Conservation (phyloP, 2,888 invertebrate species). For the Hermaeophaga mercurialis region DNA sequence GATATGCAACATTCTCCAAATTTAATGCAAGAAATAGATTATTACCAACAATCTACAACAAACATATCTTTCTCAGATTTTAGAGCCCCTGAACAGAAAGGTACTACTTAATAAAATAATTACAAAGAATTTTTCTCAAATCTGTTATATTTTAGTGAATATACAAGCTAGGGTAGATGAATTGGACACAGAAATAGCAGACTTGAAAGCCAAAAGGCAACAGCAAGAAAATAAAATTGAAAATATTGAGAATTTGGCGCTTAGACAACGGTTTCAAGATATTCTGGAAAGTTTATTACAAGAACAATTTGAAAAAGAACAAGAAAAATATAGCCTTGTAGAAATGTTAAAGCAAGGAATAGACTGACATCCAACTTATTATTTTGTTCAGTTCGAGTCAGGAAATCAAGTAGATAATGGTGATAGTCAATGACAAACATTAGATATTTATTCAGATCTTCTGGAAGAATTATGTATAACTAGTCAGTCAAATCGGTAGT, state of each 20-base stretch:
- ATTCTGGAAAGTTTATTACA: slow-evolving; percentile 78
- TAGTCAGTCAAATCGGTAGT: not conserved
- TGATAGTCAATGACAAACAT: slow-evolving; percentile 6
- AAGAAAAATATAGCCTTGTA: slow-evolving; percentile 61
- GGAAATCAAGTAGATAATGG: slow-evolving; percentile 2
- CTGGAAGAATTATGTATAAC: slow-evolving; percentile 7
- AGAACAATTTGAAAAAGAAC: slow-evolving; percentile 79
- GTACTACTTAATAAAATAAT: slow-evolving; percentile 31
- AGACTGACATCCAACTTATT: slow-evolving; percentile 31
- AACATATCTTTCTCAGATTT: slow-evolving; percentile 46
- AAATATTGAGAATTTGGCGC: slow-evolving; percentile 82
- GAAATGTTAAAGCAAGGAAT: slow-evolving; percentile 50
- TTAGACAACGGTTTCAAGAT: slow-evolving; percentile 78
- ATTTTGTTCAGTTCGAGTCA: slow-evolving; percentile 9
- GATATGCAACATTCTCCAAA: slow-evolving; percentile 52
- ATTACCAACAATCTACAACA: slow-evolving; percentile 49
- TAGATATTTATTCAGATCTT: not conserved
- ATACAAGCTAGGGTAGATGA: slow-evolving; percentile 68
- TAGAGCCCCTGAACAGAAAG: slow-evolving; percentile 38
- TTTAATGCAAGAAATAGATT: slow-evolving; percentile 53
- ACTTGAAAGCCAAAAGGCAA: slow-evolving; percentile 73
- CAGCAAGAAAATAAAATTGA: slow-evolving; percentile 84
- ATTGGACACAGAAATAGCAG: slow-evolving; percentile 74
- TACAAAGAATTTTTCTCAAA: not conserved
- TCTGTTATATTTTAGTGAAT: slow-evolving; percentile 40